These are phyloP conservation scores for Salarias fasciatus DNA, from an alignment of 2,797 vertebrate species.

Conservation along the genomic window DNA sequence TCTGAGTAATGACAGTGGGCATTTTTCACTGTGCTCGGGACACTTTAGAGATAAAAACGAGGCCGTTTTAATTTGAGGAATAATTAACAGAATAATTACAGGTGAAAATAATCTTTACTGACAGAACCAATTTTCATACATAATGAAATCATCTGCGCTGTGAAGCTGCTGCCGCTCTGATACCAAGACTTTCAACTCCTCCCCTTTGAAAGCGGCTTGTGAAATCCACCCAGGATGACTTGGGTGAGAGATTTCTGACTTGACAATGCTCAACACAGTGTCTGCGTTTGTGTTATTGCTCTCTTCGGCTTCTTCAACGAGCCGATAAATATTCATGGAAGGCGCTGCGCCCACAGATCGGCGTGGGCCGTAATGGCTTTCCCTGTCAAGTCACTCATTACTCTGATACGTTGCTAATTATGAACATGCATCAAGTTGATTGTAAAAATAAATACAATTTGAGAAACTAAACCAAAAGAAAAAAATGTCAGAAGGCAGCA, in stretches of 20 bases:
- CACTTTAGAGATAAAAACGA: background rate
- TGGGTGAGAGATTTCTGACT: constrained; percentile 32
- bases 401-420: constrained; percentile 45
- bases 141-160: background rate
- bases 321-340: constrained; percentile 59
- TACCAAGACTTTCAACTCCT: background rate
- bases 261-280: constrained; percentile 1
- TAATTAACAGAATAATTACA: background rate
- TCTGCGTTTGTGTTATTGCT: constrained; percentile 24
- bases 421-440: constrained; percentile 50
- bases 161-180: background rate
- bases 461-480: background rate
- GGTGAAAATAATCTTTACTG: background rate
- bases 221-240: background rate
- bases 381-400: constrained; percentile 57
- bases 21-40: background rate
- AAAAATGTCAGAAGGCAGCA: constrained; percentile 4
- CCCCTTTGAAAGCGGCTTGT: constrained; percentile 20
- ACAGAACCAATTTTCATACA: background rate
- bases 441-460: constrained; percentile 11
- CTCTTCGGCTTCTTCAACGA: constrained; percentile 42
- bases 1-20: no score
- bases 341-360: constrained; percentile 43
- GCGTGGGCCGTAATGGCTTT: constrained; percentile 50
- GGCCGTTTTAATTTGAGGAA: background rate